Evolutionary conservation across 2,888 invertebrate species (phyloP).

Genomic region (Dynastes maya): DNA sequence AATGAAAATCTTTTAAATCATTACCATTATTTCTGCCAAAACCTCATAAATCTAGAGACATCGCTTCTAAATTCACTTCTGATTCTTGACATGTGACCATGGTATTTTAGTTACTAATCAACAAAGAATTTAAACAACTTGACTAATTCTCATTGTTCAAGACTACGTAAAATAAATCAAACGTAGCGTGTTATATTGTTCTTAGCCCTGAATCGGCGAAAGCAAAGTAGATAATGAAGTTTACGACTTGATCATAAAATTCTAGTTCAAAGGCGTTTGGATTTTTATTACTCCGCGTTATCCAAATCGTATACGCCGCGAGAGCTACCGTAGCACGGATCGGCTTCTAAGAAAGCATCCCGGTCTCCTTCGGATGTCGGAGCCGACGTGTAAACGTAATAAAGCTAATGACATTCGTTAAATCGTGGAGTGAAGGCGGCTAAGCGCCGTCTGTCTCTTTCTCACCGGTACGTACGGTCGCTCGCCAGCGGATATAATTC

Average conservation of each 20-base stretch:
- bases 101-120: too few species aligned
- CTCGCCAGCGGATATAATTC: conserved; percentile 37
- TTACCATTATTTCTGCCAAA: too few species aligned
- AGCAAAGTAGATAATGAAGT: conserved; percentile 14
- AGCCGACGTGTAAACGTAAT: conserved; percentile 11
- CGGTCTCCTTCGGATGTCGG: not conserved
- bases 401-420: conserved; percentile 45
- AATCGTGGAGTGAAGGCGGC: not conserved
- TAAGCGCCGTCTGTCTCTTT: not conserved
- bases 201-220: not conserved
- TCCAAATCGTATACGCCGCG: not conserved
- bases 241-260: conserved; percentile 24
- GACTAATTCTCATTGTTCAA: not conserved
- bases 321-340: conserved; percentile 2
- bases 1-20: too few species aligned
- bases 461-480: not conserved
- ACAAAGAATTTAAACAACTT: too few species aligned
- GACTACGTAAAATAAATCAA: conserved; percentile 4
- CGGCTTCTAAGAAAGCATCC: conserved; percentile 11
- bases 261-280: conserved; percentile 19
- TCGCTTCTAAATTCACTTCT: too few species aligned
- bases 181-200: not conserved
- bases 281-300: conserved; percentile 13
- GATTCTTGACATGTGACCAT: too few species aligned
- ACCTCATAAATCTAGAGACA: too few species aligned